These are phyloP conservation scores for Odontocolon sp. DNA, from an alignment of 2,888 invertebrate species.

Conservation along the genomic window DNA sequence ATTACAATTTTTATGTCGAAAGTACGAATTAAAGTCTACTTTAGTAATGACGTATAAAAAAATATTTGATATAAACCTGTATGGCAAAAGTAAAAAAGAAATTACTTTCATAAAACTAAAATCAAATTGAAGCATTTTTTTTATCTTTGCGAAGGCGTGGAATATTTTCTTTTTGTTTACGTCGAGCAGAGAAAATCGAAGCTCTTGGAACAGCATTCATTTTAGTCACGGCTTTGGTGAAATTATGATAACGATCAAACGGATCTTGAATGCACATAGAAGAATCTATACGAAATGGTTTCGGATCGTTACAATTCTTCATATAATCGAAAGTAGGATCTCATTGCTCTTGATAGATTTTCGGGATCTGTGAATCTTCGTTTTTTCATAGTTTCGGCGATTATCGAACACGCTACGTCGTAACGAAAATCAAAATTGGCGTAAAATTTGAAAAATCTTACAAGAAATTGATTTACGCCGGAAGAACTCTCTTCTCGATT, in stretches of 20 bases:
- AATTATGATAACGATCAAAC: conserved; percentile 83
- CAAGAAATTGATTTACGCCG: conserved; percentile 71
- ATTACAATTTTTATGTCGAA: too few species aligned
- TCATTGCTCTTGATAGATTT: conserved; percentile 79
- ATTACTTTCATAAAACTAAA: too few species aligned
- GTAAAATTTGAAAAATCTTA: conserved; percentile 80
- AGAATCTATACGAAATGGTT: conserved; percentile 78
- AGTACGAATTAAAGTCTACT: too few species aligned
- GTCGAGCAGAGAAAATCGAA: neutral
- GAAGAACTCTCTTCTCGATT: neutral
- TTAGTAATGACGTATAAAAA: too few species aligned
- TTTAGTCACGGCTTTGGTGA: conserved; percentile 81
- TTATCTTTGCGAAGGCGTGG: too few species aligned
- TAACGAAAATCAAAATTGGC: conserved; percentile 79
- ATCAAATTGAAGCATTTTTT: too few species aligned
- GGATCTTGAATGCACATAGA: conserved; percentile 85
- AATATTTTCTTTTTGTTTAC: too few species aligned
- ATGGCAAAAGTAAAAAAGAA: too few species aligned
- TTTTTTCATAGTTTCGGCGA: conserved; percentile 80
- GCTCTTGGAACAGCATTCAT: conserved; percentile 49
- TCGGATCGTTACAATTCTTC: too few species aligned
- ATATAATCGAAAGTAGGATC: conserved; percentile 75
- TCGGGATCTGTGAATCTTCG: conserved; percentile 73
- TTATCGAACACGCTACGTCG: conserved; percentile 80
- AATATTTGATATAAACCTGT: too few species aligned